These are phyloP conservation scores for Parazoanthus swiftii DNA, from an alignment of 92 coral and sea anemone species.

Conservation along the genomic window DNA sequence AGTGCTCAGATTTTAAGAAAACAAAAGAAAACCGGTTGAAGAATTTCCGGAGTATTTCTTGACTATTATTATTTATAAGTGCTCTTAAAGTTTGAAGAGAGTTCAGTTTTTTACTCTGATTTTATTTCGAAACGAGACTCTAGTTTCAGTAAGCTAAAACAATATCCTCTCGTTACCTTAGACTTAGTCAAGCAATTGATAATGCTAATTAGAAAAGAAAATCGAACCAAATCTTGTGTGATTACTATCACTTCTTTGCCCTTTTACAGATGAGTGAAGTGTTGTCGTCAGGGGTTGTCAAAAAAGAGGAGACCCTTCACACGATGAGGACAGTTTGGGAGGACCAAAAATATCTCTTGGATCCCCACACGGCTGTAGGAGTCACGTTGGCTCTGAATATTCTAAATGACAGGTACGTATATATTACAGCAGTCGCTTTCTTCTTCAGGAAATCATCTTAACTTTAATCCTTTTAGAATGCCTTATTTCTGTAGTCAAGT, in stretches of 20 bases:
- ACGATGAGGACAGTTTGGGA: slow-evolving; percentile 77
- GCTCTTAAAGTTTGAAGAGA: too few species aligned
- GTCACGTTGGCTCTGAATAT: slow-evolving; percentile 59
- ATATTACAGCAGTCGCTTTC: background rate
- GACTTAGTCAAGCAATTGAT: background rate
- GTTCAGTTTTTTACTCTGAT: too few species aligned
- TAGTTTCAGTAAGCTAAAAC: too few species aligned
- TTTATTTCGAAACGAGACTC: too few species aligned
- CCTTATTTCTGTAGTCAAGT: too few species aligned
- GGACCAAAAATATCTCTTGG: slow-evolving; percentile 66
- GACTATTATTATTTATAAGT: too few species aligned
- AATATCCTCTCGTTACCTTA: too few species aligned
- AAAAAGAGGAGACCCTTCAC: slow-evolving; percentile 68
- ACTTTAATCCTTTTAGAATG: too few species aligned
- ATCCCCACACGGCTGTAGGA: slow-evolving; percentile 95
- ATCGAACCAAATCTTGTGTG: background rate
- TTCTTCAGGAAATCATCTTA: background rate
- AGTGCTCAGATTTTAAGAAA: too few species aligned
- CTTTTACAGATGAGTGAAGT: slow-evolving; percentile 60
- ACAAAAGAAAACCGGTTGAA: too few species aligned
- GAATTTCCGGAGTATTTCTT: too few species aligned
- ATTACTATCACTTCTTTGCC: background rate
- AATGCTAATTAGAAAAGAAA: background rate
- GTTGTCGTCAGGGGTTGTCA: slow-evolving; percentile 70
- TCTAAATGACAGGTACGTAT: slow-evolving; percentile 43